Evolutionary conservation across 2,113 vertebrate genomes (phyloP), one percentile per base, ranked within the genome.

Genomic region (Scatophagus argus): DNA sequence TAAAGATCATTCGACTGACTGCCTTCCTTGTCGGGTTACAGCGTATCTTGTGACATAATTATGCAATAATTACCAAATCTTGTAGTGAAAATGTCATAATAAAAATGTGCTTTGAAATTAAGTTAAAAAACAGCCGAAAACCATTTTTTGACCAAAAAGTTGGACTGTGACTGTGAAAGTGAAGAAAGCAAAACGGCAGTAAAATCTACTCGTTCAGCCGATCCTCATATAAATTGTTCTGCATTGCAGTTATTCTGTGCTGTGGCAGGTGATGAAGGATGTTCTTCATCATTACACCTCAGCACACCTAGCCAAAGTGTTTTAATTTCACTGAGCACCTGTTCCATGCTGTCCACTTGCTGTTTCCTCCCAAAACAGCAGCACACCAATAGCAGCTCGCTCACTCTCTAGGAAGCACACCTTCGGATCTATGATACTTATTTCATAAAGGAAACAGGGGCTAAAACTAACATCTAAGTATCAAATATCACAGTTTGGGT

Each of bases 341-440:
- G 80, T 51, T 67, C 67, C 47, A 74, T 65, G 54, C 43, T 47
- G 47, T 12, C 8, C 39, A 16, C 38, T 43, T 32, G 13, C 5
- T 88, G 81, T 90, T 85, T 84, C 41, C 23, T 86, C 36, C 61
- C 70, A 9, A 87, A 90, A 90, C 86, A 88, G 6, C 7, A 21
- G 34, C 0, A n/a, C 83, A 66, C 8, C 52, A 34, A 55, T 5
- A 46, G 65, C 19, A 65, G 0, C 32, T 31, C 31, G 12, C 34
- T 27, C 23, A 39, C 14, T 70, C 13, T 54, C 29, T 17, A 19
- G 29, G 29, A 11, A 82, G 54, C 29, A 16, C 32, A 14, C 17
- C 10, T 21, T 65, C 23, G 63, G 17, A 41, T 51, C 2, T 6
- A 17, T 6, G 32, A 0, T 27, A 16, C 19, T 10, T 16, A 41